Base-by-base conservation (phyloP, 2,888 invertebrate genomes). In the Parasteatoda lunata region DNA sequence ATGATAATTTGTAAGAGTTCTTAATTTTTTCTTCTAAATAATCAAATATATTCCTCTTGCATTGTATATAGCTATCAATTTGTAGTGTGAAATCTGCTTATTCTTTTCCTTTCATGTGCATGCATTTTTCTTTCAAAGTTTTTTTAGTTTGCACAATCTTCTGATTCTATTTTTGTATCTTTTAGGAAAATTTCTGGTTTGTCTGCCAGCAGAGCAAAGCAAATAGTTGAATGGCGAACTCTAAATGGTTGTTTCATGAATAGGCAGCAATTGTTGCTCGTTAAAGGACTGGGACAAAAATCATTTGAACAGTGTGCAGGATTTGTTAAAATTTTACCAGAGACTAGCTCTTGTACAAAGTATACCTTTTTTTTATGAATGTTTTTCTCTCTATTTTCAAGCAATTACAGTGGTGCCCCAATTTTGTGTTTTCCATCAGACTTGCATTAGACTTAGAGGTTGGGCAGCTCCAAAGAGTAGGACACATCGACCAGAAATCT, bases 301-400 rank as follows among this genome's bases (percentile, higher is more conserved):
- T 94, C 95, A 0, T 98, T 95, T 91, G 95, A 97, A 90, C 98
- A 98, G 91, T 97, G 97, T 91, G 96, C 96, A 4, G 98, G 97
- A 3, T 97, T 97, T 92, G 93, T 96, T 15, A 93, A 95, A 90
- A 94, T 96, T 9, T 91, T 94, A 51, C 94, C 94, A 0, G 90
- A 89, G 75, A 82, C 80, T 11, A 84, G 70, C 30, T 52, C 68
- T 77, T 65, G 45, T 8, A 1, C 49, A 66, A 64, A 59, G 65
- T 54, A 15, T 69, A 48, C 48, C 15, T 45, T 48, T 47, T 47
- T 49, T 30, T 30, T 30, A 30, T 30, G 30, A 30, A 30, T 30
- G 30, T 30, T 30, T 30, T 30, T 30, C 30, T 30, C 30, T 30
- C 2, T 30, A n/a, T 47, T 15, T 47, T 9, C 3, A 48, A 8